Conservation (phyloP, 2,888 invertebrate genomes). For the Ochropleura plecta region DNA sequence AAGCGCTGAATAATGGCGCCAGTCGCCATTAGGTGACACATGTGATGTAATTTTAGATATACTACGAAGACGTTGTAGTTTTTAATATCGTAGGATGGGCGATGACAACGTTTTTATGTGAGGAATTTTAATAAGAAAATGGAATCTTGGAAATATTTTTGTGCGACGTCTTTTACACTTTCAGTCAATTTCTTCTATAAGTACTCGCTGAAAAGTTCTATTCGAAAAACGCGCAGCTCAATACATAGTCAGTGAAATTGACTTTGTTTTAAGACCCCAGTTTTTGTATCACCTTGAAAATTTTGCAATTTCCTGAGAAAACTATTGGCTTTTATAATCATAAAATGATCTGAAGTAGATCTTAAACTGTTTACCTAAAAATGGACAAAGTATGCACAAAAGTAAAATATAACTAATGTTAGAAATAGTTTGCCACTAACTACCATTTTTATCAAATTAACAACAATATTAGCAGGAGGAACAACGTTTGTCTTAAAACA, state of each 20-base stretch:
- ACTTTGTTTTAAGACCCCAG: background rate
- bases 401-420: background rate
- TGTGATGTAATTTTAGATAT: conserved; percentile 56
- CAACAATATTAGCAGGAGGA: conserved; percentile 24
- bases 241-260: background rate
- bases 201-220: background rate
- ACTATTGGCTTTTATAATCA: background rate
- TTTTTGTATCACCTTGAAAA: background rate
- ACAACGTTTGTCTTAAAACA: conserved; percentile 29
- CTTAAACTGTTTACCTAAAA: background rate
- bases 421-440: background rate
- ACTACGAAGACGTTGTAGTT: conserved; percentile 47
- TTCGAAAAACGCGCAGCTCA: background rate
- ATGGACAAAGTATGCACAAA: too few species aligned
- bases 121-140: background rate
- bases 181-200: too few species aligned
- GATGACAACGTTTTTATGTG: conserved; percentile 1
- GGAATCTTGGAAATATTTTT: background rate
- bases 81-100: conserved; percentile 2
- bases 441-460: background rate
- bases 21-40: conserved; percentile 47
- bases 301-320: background rate
- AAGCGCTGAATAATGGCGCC: conserved; percentile 61
- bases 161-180: too few species aligned
- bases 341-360: background rate